Conservation (phyloP, 2,113 vertebrate genomes). For the Natator depressus region DNA sequence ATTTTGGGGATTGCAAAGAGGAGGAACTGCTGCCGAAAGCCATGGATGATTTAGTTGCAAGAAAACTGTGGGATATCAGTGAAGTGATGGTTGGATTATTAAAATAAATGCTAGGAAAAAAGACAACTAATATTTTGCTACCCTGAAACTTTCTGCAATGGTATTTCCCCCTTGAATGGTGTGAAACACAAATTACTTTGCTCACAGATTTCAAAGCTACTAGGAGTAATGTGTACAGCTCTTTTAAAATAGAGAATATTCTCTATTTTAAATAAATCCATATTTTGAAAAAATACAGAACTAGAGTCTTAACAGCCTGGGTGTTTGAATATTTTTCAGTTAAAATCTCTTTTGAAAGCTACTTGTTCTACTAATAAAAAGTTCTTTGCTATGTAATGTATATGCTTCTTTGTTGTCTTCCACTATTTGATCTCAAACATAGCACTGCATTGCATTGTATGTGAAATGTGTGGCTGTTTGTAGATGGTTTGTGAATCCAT, state of each 20-base stretch:
- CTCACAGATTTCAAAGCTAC: neutral
- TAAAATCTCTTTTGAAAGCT: conserved; percentile 9
- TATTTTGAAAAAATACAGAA: neutral
- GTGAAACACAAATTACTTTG: neutral
- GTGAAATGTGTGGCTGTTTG: conserved; percentile 6
- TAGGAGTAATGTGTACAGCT: neutral
- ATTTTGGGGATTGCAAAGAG: conserved; percentile 92
- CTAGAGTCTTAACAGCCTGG: neutral
- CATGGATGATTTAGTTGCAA: conserved; percentile 85
- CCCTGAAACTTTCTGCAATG: neutral
- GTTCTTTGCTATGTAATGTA: neutral
- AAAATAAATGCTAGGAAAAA: conserved; percentile 71
- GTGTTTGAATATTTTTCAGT: conserved; percentile 33
- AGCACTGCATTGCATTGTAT: neutral
- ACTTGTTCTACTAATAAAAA: neutral
- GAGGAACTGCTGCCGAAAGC: conserved; percentile 90
- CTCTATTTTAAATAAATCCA: neutral
- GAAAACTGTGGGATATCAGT: conserved; percentile 93
- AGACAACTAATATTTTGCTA: neutral
- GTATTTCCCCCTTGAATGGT: neutral
- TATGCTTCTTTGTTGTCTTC: neutral
- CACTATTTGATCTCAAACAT: neutral
- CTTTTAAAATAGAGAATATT: conserved; percentile 32
- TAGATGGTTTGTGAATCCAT: neutral
- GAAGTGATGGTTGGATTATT: conserved; percentile 91